A percentile compares a stretch with the other conserved stretches of the same genome.
Evolutionary conservation across 2,113 vertebrate genomes (phyloP).

Genomic region (Rhinoderma darwinii): DNA sequence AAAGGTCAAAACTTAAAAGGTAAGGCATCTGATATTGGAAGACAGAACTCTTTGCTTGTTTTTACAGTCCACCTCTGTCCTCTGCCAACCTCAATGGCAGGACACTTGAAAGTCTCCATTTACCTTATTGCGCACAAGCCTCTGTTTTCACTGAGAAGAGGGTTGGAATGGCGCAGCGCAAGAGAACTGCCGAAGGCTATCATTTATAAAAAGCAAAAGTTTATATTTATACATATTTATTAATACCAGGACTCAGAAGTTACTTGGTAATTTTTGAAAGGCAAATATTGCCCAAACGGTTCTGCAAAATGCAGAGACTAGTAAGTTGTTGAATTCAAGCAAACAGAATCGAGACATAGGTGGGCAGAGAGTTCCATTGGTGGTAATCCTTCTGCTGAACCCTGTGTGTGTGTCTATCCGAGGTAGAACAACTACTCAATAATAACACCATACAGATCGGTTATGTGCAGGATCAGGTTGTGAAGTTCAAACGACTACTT

Average conservation of each 20-base stretch:
- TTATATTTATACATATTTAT: slow-evolving; percentile 45
- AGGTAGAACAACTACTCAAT: slow-evolving; percentile 74
- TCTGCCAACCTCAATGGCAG: not conserved
- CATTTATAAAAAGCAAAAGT: slow-evolving; percentile 61
- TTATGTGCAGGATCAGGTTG: slow-evolving; percentile 64
- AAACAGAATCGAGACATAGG: slow-evolving; percentile 54
- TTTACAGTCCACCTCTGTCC: not conserved
- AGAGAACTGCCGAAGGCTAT: slow-evolving; percentile 62
- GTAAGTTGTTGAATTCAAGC: slow-evolving; percentile 75
- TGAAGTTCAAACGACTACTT: slow-evolving; percentile 63
- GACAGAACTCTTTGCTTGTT: slow-evolving; percentile 65
- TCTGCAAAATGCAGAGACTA: slow-evolving; percentile 81
- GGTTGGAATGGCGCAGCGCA: slow-evolving; percentile 69
- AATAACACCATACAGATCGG: slow-evolving; percentile 74
- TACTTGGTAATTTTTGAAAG: slow-evolving; percentile 68
- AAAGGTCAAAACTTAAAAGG: slow-evolving; percentile 66
- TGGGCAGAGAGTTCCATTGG: slow-evolving; percentile 33
- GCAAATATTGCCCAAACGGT: slow-evolving; percentile 90
- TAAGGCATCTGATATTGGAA: slow-evolving; percentile 70
- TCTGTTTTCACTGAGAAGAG: slow-evolving; percentile 64
- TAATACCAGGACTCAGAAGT: slow-evolving; percentile 65
- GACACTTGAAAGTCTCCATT: slow-evolving; percentile 9
- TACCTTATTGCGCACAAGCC: slow-evolving; percentile 49
- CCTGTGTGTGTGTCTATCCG: slow-evolving; percentile 38
- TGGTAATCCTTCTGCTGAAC: slow-evolving; percentile 34